These are phyloP conservation scores for Actinia equina DNA, from an alignment of 64 coral and sea anemone genomes.

Conservation along the genomic window DNA sequence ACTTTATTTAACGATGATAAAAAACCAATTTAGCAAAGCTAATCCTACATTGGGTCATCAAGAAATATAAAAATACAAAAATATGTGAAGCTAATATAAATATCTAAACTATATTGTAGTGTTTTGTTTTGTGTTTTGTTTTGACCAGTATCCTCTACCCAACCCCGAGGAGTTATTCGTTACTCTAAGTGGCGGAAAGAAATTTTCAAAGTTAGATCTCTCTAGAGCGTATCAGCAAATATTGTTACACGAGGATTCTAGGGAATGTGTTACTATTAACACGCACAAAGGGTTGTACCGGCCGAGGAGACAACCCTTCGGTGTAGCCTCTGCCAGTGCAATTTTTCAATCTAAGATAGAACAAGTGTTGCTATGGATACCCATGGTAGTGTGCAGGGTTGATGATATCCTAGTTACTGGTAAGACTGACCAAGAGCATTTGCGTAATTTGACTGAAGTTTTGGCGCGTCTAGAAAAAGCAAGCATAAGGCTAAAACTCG, in stretches of 20 bases:
- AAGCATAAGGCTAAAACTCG: slow-evolving; percentile 11
- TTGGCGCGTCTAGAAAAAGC: slow-evolving; percentile 10
- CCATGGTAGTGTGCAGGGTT: slow-evolving; percentile 42
- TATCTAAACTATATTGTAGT: too few relatives aligned
- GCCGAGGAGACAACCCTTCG: slow-evolving; percentile 17
- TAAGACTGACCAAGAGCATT: not conserved
- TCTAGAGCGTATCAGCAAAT: slow-evolving; percentile 31
- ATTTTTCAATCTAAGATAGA: slow-evolving; percentile 56
- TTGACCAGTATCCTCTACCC: slow-evolving; percentile 35
- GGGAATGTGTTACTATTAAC: slow-evolving; percentile 29
- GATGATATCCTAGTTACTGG: slow-evolving; percentile 33
- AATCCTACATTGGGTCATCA: too few relatives aligned
- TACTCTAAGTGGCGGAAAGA: slow-evolving; percentile 30
- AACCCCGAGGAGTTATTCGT: slow-evolving; percentile 53
- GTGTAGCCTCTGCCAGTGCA: slow-evolving; percentile 22
- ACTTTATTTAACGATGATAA: too few relatives aligned
- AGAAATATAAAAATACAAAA: too few relatives aligned
- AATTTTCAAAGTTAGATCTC: slow-evolving; percentile 51
- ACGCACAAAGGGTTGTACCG: slow-evolving; percentile 35
- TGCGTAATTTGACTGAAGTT: slow-evolving; percentile 18
- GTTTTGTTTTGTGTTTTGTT: too few relatives aligned
- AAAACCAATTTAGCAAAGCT: too few relatives aligned
- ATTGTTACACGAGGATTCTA: not conserved
- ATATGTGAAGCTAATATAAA: too few relatives aligned
- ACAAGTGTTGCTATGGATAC: slow-evolving; percentile 23